phyloP scores from a whole-genome alignment of 2,113 vertebrate genomes.

The Cynopterus brachyotis region DNA sequence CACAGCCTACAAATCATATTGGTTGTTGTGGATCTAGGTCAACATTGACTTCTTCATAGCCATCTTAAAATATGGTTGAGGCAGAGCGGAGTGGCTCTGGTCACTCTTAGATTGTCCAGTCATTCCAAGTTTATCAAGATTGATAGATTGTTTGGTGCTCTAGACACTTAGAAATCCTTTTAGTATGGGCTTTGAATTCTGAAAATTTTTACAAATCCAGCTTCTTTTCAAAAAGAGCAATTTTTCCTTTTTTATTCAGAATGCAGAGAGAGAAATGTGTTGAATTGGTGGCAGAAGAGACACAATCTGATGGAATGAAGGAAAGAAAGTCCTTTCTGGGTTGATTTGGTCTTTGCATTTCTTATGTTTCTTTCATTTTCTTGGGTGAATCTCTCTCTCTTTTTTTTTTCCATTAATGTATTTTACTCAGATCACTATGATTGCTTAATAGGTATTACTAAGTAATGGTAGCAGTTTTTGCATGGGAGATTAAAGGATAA shows the following conservation, averaged over 20 bases:
- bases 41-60: not conserved
- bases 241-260: slow-evolving; percentile 59
- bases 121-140: slow-evolving; percentile 44
- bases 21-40: slow-evolving; percentile 2
- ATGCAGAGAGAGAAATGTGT: slow-evolving; percentile 23
- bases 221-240: slow-evolving; percentile 47
- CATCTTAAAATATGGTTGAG: slow-evolving; percentile 27
- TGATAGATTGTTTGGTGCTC: slow-evolving; percentile 36
- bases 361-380: not conserved
- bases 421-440: not conserved
- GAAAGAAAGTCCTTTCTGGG: not conserved
- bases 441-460: slow-evolving; percentile 1
- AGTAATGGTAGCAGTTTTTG: slow-evolving; percentile 47
- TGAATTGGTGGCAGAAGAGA: slow-evolving; percentile 24
- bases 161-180: slow-evolving; percentile 51
- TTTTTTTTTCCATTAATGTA: slow-evolving; percentile 1
- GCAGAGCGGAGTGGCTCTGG: not conserved
- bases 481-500: slow-evolving; percentile 45
- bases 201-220: slow-evolving; percentile 56
- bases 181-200: slow-evolving; percentile 57
- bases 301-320: not conserved
- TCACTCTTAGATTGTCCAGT: slow-evolving; percentile 1
- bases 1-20: not conserved
- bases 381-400: not conserved
- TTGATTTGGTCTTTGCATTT: slow-evolving; percentile 20